These are phyloP conservation scores for Diglossa cyanea DNA, from an alignment of 2,797 vertebrate genomes.

Conservation along the genomic window DNA sequence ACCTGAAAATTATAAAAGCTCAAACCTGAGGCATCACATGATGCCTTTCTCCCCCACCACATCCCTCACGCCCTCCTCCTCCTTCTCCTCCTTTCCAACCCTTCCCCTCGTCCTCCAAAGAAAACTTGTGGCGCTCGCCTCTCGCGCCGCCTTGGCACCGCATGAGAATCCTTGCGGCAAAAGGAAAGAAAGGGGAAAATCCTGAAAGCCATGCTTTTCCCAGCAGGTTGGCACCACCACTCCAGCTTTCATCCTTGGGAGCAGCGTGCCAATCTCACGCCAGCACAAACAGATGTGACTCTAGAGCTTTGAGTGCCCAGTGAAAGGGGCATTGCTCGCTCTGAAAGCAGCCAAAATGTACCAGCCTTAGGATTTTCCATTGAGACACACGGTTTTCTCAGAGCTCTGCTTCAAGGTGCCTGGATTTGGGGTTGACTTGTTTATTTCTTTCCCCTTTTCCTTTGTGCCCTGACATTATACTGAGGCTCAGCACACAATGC, in stretches of 20 bases:
- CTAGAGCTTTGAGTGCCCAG: slow-evolving; percentile 25
- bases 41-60: not conserved
- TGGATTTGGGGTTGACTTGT: not conserved
- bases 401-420: slow-evolving; percentile 20
- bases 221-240: not conserved
- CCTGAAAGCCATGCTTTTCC: not conserved
- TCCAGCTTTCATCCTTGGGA: not conserved
- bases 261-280: not conserved
- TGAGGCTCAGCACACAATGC: slow-evolving; percentile 13
- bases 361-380: not conserved
- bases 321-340: not conserved
- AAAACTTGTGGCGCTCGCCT: not conserved
- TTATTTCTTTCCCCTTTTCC: not conserved
- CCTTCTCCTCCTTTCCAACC: not conserved
- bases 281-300: slow-evolving; percentile 37
- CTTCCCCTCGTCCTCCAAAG: not conserved
- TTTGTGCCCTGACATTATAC: slow-evolving; percentile 36
- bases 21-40: not conserved
- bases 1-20: not conserved
- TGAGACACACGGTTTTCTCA: not conserved
- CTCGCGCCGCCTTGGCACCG: not conserved
- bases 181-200: slow-evolving; percentile 1
- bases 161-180: not conserved
- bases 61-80: not conserved
- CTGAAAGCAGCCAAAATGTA: not conserved